Base-by-base conservation (phyloP, 92 coral and sea anemone genomes). In the Actinernus sp. region DNA sequence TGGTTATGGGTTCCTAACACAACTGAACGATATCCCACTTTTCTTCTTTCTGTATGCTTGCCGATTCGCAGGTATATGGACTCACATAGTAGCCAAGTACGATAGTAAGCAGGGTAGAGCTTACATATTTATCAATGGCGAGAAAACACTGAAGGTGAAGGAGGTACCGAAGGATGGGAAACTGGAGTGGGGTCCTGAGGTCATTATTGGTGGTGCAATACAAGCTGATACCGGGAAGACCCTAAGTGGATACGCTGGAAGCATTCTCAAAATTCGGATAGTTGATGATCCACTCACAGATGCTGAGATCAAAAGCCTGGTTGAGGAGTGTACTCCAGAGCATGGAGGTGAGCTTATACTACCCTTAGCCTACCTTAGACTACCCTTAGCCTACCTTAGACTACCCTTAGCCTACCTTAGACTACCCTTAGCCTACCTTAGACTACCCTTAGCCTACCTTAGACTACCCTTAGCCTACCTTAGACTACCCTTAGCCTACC, bases 91-190 rank as follows among this genome's bases (percentile, higher is more conserved):
- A 6, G 82, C 85, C 9, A 73, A 52, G 52, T 87, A 81, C 55
- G 68, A 87, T 40, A 83, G 79, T 18, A 58, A 26, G 22, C 57
- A 69, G 57, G 93, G 88, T 39, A 68, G 79, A 32, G 81, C 79
- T 7, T 81, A 87, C 44, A 55, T 87, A 5, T 81, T 87, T 53
- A 60, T 87, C 61, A 82, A 87, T 49, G 88, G 88, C 18, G 67
- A 68, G 27, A 87, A 87, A 31, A 11, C 66, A 26, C 18, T 72
- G 1, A 87, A 76, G 5, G 53, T 46, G 3, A 41, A 61, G 55
- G 63, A 70, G 16, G 88, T 40, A 0, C 11, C 18, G 8, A 87
- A 87, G 39, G 84, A 72, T 17, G 82, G 68, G 30, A 72, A 71
- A 31, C 69, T 87, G 8, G 57, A 63, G 9, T 81, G 85, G 93